Evolutionary conservation across 2,113 vertebrate genomes (phyloP).

Genomic region (Pelodiscus sinensis): DNA sequence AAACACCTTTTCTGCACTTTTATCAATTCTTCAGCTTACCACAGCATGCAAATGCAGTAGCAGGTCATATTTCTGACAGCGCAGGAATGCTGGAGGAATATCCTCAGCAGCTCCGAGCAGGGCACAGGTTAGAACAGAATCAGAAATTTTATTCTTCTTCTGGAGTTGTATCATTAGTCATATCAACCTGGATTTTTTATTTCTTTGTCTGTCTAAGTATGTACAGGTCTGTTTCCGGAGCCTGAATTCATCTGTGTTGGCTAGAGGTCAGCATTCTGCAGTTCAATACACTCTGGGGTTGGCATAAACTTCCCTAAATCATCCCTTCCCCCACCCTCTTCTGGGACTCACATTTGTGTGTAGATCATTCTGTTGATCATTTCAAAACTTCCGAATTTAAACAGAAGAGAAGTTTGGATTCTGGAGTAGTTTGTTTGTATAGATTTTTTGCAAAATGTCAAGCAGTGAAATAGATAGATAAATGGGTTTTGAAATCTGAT

Average conservation of each 20-base stretch:
- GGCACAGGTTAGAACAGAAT: background rate
- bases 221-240: background rate
- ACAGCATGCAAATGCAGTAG: slow-evolving; percentile 2
- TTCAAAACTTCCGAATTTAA: background rate
- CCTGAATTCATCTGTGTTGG: background rate
- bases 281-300: background rate
- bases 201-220: background rate
- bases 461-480: background rate
- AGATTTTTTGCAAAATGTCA: background rate
- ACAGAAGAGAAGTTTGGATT: background rate
- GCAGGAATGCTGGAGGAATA: slow-evolving; percentile 50
- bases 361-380: background rate
- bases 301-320: background rate
- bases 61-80: slow-evolving; percentile 31
- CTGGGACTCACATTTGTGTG: background rate
- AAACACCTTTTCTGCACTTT: slow-evolving; percentile 1
- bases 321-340: background rate
- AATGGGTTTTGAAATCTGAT: background rate
- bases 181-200: background rate
- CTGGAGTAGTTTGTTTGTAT: background rate
- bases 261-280: background rate
- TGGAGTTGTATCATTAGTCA: background rate
- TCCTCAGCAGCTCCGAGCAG: slow-evolving; percentile 53
- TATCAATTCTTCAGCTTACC: background rate
- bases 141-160: background rate